phyloP scores from a whole-genome alignment of 1,140 invertebrate genomes.

The Bradysia coprophila region DNA sequence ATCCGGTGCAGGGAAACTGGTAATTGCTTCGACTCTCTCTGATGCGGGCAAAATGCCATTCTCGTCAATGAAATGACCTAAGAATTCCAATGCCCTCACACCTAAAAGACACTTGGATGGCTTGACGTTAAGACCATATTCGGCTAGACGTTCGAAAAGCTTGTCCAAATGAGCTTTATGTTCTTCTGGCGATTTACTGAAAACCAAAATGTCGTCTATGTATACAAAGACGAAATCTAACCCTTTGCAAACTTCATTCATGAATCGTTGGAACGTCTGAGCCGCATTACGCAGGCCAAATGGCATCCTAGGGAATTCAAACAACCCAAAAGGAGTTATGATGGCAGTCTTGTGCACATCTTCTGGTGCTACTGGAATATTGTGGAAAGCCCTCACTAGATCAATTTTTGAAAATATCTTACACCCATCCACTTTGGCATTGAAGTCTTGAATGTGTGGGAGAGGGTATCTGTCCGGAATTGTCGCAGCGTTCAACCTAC shows the following conservation, averaged over 20 bases:
- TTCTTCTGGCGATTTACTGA: conserved; percentile 10
- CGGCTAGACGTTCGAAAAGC: conserved; percentile 9
- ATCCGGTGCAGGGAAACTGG: not conserved
- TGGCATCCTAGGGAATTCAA: conserved; percentile 13
- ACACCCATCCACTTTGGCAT: conserved; percentile 14
- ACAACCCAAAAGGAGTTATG: conserved; percentile 15
- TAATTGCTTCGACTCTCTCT: not conserved
- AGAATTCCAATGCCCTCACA: conserved; percentile 4
- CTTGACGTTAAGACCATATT: conserved; percentile 15
- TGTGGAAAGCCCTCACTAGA: conserved; percentile 26
- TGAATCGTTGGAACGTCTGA: conserved; percentile 8
- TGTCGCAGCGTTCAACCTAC: conserved; percentile 22
- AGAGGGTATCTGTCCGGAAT: conserved; percentile 23
- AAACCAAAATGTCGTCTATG: conserved; percentile 30
- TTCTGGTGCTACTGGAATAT: conserved; percentile 16
- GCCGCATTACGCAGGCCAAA: conserved; percentile 14
- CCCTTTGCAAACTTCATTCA: conserved; percentile 6
- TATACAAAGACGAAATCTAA: conserved; percentile 20
- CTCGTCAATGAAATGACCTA: conserved; percentile 8
- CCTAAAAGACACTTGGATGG: conserved; percentile 12
- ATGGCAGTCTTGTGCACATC: conserved; percentile 23
- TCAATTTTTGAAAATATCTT: conserved; percentile 26
- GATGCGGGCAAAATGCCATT: conserved; percentile 10
- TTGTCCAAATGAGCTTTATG: conserved; percentile 11
- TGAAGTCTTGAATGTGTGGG: conserved; percentile 14